Percentiles rank a stretch among this genome's conserved stretches.
Evolutionary conservation across 2,113 vertebrate genomes (phyloP).

Genomic region (rat (Rattus norvegicus)): DNA sequence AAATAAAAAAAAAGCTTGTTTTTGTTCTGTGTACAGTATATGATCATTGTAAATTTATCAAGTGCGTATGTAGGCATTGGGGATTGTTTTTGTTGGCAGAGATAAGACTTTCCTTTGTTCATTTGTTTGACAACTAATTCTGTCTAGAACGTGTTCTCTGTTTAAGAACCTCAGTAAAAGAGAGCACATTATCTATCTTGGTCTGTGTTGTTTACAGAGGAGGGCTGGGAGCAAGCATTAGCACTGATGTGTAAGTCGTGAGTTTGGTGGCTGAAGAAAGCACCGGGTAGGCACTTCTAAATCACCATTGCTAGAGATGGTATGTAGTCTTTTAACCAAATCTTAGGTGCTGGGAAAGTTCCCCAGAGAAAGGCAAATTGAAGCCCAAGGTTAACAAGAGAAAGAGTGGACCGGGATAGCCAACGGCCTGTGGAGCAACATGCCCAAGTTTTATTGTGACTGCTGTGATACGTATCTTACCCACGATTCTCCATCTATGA

Average conservation of each 20-base stretch:
- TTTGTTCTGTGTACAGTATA: slow-evolving; percentile 4
- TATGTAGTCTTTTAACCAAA: background rate
- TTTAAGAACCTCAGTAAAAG: background rate
- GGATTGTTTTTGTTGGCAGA: slow-evolving; percentile 16
- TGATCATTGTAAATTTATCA: background rate
- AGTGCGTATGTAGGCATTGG: slow-evolving; percentile 8
- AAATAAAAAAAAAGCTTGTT: background rate
- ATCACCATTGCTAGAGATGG: slow-evolving; percentile 2
- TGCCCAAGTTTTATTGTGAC: too few relatives aligned
- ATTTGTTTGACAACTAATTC: slow-evolving; percentile 1
- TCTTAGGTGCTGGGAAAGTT: slow-evolving; percentile 27
- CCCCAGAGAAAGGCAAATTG: slow-evolving; percentile 14
- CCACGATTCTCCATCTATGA: too few relatives aligned
- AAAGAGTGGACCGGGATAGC: too few relatives aligned
- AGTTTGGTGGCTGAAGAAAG: slow-evolving; percentile 30
- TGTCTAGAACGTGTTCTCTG: background rate
- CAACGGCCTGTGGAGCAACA: too few relatives aligned
- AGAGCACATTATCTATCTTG: background rate
- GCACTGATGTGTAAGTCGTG: background rate
- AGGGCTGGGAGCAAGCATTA: too few relatives aligned
- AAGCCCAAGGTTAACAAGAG: background rate
- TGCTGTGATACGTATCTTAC: too few relatives aligned
- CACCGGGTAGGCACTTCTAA: background rate
- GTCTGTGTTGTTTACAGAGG: too few relatives aligned
- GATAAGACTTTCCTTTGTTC: slow-evolving; percentile 15